Percentiles rank a stretch among this genome's conserved stretches.
Evolutionary conservation across 2,888 invertebrate genomes (phyloP).

Genomic region (Dynastes tityus): DNA sequence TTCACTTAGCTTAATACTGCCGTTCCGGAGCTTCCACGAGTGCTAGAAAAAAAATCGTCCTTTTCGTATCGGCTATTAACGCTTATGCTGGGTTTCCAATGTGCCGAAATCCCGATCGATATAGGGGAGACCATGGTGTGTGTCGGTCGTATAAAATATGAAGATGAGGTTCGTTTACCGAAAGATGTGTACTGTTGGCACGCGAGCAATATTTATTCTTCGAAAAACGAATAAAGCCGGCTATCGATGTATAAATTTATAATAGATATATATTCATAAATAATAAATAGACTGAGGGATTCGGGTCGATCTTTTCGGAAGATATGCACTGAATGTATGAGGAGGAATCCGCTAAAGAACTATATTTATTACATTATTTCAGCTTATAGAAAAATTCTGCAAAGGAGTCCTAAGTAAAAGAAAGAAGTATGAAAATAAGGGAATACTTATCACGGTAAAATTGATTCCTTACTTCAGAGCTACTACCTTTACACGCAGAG

Average conservation of each 20-base stretch:
- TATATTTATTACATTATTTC: neutral
- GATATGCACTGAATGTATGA: neutral
- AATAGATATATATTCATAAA: slow-evolving; percentile 24
- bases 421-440: no score
- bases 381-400: neutral
- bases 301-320: neutral
- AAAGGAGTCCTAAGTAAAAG: neutral
- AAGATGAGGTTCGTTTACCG: slow-evolving; percentile 11
- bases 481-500: no score
- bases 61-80: neutral
- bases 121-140: slow-evolving; percentile 1
- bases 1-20: slow-evolving; percentile 28
- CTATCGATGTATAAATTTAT: slow-evolving; percentile 25
- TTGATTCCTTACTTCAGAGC: no score
- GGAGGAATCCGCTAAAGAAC: neutral
- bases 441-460: no score
- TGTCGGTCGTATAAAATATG: slow-evolving; percentile 23
- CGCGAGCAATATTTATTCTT: slow-evolving; percentile 24
- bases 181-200: slow-evolving; percentile 36
- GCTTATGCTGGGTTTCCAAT: neutral
- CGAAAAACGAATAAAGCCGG: slow-evolving; percentile 4
- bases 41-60: slow-evolving; percentile 6
- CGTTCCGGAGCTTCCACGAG: slow-evolving; percentile 6
- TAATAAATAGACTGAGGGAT: slow-evolving; percentile 5
- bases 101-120: slow-evolving; percentile 23